A percentile compares a stretch with the other conserved stretches of the same genome.
These are phyloP conservation scores for Physeter macrocephalus DNA, from an alignment of 2,113 vertebrate genomes.

Conservation along the genomic window DNA sequence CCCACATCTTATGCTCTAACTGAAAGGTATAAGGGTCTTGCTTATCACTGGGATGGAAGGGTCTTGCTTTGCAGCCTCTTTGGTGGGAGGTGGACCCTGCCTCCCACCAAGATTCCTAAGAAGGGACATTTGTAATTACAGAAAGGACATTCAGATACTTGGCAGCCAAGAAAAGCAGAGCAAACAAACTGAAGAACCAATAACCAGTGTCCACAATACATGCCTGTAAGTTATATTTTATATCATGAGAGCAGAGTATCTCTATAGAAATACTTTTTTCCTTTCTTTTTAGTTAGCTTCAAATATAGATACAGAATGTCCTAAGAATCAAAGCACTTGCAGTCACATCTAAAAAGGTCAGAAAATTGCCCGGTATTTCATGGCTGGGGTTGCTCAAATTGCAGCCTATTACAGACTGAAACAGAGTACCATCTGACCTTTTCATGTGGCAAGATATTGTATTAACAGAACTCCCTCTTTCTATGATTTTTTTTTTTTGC, in stretches of 20 bases:
- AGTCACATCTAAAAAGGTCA: constrained; percentile 72
- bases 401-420: constrained; percentile 50
- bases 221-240: not conserved
- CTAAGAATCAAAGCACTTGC: constrained; percentile 59
- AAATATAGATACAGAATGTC: constrained; percentile 37
- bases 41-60: not conserved
- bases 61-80: not conserved
- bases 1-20: not conserved
- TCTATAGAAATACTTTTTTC: constrained; percentile 22
- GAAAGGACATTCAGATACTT: not conserved
- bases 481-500: not conserved
- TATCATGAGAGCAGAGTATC: not conserved
- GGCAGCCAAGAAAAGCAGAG: not conserved
- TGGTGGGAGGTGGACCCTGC: not conserved
- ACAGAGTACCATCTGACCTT: constrained; percentile 50
- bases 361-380: constrained; percentile 64
- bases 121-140: not conserved
- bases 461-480: constrained; percentile 5
- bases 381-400: constrained; percentile 57
- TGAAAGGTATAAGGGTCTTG: not conserved
- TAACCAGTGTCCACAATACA: not conserved
- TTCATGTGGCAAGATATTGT: constrained; percentile 46
- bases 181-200: not conserved
- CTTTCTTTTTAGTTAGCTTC: constrained; percentile 37
- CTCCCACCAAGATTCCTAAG: not conserved